A percentile compares a stretch with the other conserved stretches of the same genome.
phyloP scores from a whole-genome alignment of 2,888 invertebrate species.

The Drosophila paranaensis region DNA sequence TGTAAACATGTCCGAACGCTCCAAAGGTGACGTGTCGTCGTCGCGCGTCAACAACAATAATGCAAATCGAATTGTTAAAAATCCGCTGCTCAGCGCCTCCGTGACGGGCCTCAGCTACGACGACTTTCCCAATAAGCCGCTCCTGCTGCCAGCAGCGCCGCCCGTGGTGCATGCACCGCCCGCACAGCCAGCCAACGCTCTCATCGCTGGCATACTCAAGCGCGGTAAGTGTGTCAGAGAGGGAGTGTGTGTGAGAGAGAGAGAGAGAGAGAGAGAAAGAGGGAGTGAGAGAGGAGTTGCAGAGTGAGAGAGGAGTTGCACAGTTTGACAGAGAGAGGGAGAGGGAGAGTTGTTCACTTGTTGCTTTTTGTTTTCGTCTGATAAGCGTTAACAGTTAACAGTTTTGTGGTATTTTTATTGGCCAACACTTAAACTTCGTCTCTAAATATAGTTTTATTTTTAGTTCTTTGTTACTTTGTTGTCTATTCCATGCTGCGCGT shows the following conservation, averaged over 20 bases:
- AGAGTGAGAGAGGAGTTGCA: no score
- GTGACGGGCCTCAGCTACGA: slow-evolving; percentile 90
- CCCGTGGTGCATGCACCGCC: slow-evolving; percentile 76
- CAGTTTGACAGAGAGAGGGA: not conserved
- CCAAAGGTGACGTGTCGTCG: slow-evolving; percentile 85
- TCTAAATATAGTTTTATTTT: not conserved
- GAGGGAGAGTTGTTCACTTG: slow-evolving; percentile 28
- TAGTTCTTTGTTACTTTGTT: slow-evolving; percentile 22
- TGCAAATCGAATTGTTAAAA: slow-evolving; percentile 85
- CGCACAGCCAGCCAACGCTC: slow-evolving; percentile 55
- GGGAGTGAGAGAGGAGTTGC: no score
- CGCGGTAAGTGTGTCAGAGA: slow-evolving; percentile 74
- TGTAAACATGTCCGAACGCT: slow-evolving; percentile 82
- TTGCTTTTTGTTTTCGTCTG: slow-evolving; percentile 40
- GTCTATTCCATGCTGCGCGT: slow-evolving; percentile 80
- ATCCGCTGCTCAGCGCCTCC: slow-evolving; percentile 90
- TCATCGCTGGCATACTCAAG: slow-evolving; percentile 72
- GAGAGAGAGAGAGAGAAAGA: not conserved
- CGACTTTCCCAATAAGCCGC: slow-evolving; percentile 89
- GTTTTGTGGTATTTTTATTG: slow-evolving; percentile 31
- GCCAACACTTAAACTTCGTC: slow-evolving; percentile 21
- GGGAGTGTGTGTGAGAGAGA: not conserved
- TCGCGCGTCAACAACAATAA: slow-evolving; percentile 81
- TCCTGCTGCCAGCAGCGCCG: slow-evolving; percentile 88
- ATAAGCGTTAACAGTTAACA: slow-evolving; percentile 53